Percentiles rank a stretch among this genome's conserved stretches.
Conservation (phyloP, 2,888 invertebrate species). For the Nemapogon koenigi region DNA sequence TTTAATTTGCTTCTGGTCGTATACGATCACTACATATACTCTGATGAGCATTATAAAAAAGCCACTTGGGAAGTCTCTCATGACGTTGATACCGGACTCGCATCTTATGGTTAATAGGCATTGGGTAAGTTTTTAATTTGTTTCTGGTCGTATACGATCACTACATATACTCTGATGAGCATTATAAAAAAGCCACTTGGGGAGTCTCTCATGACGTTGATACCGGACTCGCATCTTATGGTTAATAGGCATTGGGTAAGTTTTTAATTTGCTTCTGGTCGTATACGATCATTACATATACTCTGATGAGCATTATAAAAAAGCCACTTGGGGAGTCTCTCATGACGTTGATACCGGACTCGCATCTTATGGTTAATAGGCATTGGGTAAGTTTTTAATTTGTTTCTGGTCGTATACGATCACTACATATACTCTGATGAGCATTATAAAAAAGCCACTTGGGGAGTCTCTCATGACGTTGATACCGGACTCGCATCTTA, state of each 20-base stretch:
- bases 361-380: constrained; percentile 47
- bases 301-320: too few relatives aligned
- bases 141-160: too few relatives aligned
- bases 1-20: neutral
- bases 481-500: constrained; percentile 53
- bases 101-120: constrained; percentile 49
- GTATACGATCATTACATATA: too few relatives aligned
- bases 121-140: constrained; percentile 35
- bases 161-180: too few relatives aligned
- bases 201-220: constrained; percentile 81
- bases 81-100: constrained; percentile 67
- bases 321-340: constrained; percentile 94
- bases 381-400: constrained; percentile 38
- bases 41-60: too few relatives aligned
- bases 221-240: constrained; percentile 55
- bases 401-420: neutral
- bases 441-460: too few relatives aligned
- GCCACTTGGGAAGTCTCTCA: constrained; percentile 91
- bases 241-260: constrained; percentile 53
- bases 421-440: too few relatives aligned
- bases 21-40: too few relatives aligned
- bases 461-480: constrained; percentile 87
- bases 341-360: constrained; percentile 69
- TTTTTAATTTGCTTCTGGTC: constrained; percentile 8
- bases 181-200: too few relatives aligned